Evolutionary conservation across 2,797 vertebrate genomes (phyloP).

Genomic region (Holocentrus rufus): DNA sequence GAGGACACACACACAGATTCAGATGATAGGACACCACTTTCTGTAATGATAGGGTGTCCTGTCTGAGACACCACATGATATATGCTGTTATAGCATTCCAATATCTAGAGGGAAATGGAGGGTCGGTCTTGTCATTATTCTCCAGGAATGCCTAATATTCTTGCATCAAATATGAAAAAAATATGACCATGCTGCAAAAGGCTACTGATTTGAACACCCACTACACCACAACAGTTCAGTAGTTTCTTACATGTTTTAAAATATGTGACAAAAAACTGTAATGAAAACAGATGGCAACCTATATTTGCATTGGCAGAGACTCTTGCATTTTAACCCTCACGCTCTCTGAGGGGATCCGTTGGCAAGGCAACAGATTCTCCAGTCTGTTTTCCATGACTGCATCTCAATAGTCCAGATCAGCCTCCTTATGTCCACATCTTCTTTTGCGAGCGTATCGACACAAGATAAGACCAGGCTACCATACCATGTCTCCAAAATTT

Average conservation of each 20-base stretch:
- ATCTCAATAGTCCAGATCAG: constrained; percentile 74
- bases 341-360: constrained; percentile 74
- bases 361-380: constrained; percentile 81
- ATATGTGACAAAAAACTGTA: constrained; percentile 58
- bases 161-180: constrained; percentile 1
- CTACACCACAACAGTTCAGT: not conserved
- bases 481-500: constrained; percentile 25
- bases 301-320: constrained; percentile 77
- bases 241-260: constrained; percentile 41
- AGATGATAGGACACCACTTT: not conserved
- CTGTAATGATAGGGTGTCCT: too few relatives aligned
- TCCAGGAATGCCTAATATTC: constrained; percentile 10
- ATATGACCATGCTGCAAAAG: constrained; percentile 1
- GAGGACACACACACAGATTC: not conserved
- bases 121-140: constrained; percentile 12
- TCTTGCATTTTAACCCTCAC: constrained; percentile 76
- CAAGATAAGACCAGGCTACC: constrained; percentile 35
- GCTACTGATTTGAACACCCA: constrained; percentile 31
- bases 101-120: not conserved
- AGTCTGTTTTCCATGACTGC: constrained; percentile 75
- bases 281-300: constrained; percentile 79
- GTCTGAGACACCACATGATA: not conserved
- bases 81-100: constrained; percentile 5
- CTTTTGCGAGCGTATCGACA: constrained; percentile 39
- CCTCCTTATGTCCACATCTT: constrained; percentile 59